A percentile compares a stretch with the other conserved stretches of the same genome.
phyloP scores from a whole-genome alignment of 2,888 invertebrate genomes.

The Drosophila eohydei region DNA sequence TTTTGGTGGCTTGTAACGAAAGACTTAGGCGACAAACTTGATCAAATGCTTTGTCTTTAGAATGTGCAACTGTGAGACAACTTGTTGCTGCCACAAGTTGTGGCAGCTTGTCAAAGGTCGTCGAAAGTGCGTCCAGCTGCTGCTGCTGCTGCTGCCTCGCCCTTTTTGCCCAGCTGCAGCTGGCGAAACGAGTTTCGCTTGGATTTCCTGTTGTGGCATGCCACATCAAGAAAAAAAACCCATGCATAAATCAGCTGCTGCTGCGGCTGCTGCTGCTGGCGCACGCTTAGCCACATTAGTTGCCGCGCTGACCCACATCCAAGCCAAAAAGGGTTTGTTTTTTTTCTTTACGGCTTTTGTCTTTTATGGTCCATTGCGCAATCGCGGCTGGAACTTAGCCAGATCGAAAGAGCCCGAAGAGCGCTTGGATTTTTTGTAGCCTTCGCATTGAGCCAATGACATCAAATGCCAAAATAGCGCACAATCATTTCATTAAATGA shows the following conservation, averaged over 20 bases:
- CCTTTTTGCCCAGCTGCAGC: slow-evolving; percentile 32
- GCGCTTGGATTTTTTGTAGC: slow-evolving; percentile 40
- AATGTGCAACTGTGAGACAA: slow-evolving; percentile 22
- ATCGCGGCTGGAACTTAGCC: slow-evolving; percentile 22
- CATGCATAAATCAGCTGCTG: slow-evolving; percentile 56
- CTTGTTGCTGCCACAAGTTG: slow-evolving; percentile 45
- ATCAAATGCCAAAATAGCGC: slow-evolving; percentile 74
- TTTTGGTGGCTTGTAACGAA: slow-evolving; percentile 37
- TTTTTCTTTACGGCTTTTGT: slow-evolving; percentile 1
- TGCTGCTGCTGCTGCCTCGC: slow-evolving; percentile 19
- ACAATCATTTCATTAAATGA: slow-evolving; percentile 79
- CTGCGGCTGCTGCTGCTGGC: slow-evolving; percentile 14
- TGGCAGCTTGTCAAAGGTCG: slow-evolving; percentile 73
- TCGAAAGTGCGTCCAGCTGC: slow-evolving; percentile 64
- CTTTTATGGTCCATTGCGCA: slow-evolving; percentile 51
- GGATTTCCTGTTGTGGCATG: slow-evolving; percentile 70
- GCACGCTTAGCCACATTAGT: slow-evolving; percentile 56
- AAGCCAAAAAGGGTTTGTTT: slow-evolving; percentile 26
- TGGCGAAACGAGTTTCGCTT: slow-evolving; percentile 64
- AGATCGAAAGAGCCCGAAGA: slow-evolving; percentile 10
- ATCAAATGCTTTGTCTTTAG: slow-evolving; percentile 32
- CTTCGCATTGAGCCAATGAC: slow-evolving; percentile 77
- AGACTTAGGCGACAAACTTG: slow-evolving; percentile 51
- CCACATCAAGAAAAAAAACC: slow-evolving; percentile 43
- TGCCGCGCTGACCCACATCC: slow-evolving; percentile 65